Evolutionary conservation across 2,888 invertebrate genomes (phyloP).

Genomic region (Idaea dimidiata): DNA sequence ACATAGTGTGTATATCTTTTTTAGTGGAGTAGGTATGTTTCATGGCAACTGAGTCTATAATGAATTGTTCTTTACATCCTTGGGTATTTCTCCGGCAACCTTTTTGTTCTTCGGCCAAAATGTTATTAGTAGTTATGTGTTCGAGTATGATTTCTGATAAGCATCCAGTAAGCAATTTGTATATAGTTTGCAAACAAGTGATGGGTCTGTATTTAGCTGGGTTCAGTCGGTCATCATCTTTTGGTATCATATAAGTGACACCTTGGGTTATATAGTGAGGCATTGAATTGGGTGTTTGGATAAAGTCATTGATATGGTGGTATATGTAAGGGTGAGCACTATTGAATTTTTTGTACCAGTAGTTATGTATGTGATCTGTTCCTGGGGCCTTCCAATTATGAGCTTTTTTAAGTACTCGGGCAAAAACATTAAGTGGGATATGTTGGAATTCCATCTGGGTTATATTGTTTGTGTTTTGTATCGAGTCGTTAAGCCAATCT

Average conservation of each 20-base stretch:
- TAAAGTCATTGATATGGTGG: slow-evolving; percentile 18
- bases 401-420: slow-evolving; percentile 12
- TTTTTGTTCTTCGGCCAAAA: slow-evolving; percentile 29
- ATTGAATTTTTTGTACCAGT: slow-evolving; percentile 10
- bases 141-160: slow-evolving; percentile 23
- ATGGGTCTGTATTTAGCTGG: slow-evolving; percentile 34
- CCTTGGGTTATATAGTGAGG: slow-evolving; percentile 21
- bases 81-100: slow-evolving; percentile 22
- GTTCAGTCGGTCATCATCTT: slow-evolving; percentile 20
- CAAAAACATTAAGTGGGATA: slow-evolving; percentile 5
- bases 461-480: background rate
- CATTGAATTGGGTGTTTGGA: slow-evolving; percentile 13
- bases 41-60: background rate
- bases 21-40: slow-evolving; percentile 28
- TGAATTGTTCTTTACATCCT: slow-evolving; percentile 16
- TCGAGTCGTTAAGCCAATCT: background rate
- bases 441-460: background rate
- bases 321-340: background rate
- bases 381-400: slow-evolving; percentile 28
- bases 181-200: slow-evolving; percentile 33
- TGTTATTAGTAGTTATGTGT: slow-evolving; percentile 21
- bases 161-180: slow-evolving; percentile 29
- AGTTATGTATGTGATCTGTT: slow-evolving; percentile 24
- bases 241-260: slow-evolving; percentile 28
- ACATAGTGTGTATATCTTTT: slow-evolving; percentile 21